Evolutionary conservation across 1,140 invertebrate species (phyloP), one percentile per base, ranked within the genome.

Genomic region (Protaetia brevitarsis): DNA sequence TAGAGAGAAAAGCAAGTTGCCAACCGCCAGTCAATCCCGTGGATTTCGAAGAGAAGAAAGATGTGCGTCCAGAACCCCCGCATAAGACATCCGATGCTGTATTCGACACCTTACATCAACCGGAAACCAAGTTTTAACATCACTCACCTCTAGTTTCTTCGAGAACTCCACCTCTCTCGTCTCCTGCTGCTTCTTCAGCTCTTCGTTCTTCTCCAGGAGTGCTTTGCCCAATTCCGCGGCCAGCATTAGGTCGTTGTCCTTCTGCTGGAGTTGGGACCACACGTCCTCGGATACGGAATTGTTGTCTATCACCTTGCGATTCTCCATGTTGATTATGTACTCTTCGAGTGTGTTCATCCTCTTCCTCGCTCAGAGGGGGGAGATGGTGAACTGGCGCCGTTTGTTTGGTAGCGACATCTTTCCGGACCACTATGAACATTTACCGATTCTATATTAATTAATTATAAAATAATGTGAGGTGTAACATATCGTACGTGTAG

Each of bases 141-240:
- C 10, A 4, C 41, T 88, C 77, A 97, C 96, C 91, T 97, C 95
- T 66, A 97, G 81, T 86, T 95, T 95, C 65, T 86, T 87, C n/a
- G 89, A 90, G 80, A 91, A 97, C 71, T 97, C 93, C 73, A 97
- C 95, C 2, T 89, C 84, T 8, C 93, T 80, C 58, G 86, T 84
- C 70, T 97, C 95, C 77, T 94, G 90, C 74, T 94, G 90, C 67
- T 88, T 87, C 67, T 89, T 92, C 59, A 98, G 81, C 74, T 97
- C 93, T 75, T 96, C 91, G 77, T 97, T 98, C 75, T 94, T 93
- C 72, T 97, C 95, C 61, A 98, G 82, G 51, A 98, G 80, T 0
- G 95, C 95, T 79, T 97, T 97, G 19, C 96, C 96, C 29, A 98
- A 81, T 79, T 98, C 95, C 0, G 96, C 96, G 0, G 96, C 95